These are phyloP conservation scores for Anoura caudifer DNA, from an alignment of 2,113 vertebrate species.

Conservation along the genomic window DNA sequence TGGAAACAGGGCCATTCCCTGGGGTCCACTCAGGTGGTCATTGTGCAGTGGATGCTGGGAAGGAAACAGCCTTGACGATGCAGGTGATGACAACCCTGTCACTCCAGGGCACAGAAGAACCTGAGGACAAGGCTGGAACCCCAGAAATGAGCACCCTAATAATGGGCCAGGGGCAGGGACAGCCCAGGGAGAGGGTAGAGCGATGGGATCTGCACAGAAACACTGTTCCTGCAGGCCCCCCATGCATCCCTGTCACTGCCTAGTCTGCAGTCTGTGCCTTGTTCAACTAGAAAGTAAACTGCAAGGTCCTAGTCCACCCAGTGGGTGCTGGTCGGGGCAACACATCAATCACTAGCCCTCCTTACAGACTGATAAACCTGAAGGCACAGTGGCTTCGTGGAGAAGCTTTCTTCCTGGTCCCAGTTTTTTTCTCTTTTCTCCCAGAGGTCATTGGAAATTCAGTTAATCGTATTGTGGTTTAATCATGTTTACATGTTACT, in stretches of 20 bases:
- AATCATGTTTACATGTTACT: not conserved
- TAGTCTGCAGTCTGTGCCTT: not conserved
- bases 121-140: not conserved
- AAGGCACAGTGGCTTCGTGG: accelerated
- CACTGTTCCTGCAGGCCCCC: too few relatives aligned
- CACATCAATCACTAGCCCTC: not conserved
- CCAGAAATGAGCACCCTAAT: accelerated
- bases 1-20: not conserved
- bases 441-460: not conserved
- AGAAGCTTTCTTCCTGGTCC: not conserved
- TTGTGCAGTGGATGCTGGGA: not conserved
- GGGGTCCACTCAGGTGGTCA: not conserved
- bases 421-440: not conserved
- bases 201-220: too few relatives aligned
- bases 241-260: not conserved
- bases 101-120: not conserved
- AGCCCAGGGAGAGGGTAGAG: not conserved
- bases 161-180: not conserved
- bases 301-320: too few relatives aligned
- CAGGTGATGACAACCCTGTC: not conserved
- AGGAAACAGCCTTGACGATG: not conserved
- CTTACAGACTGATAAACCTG: not conserved
- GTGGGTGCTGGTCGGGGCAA: accelerated
- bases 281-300: accelerated
- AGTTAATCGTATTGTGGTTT: not conserved